A percentile compares a stretch with the other conserved stretches of the same genome.
Conservation (phyloP, 1,140 invertebrate species). For the Patella vulgata region DNA sequence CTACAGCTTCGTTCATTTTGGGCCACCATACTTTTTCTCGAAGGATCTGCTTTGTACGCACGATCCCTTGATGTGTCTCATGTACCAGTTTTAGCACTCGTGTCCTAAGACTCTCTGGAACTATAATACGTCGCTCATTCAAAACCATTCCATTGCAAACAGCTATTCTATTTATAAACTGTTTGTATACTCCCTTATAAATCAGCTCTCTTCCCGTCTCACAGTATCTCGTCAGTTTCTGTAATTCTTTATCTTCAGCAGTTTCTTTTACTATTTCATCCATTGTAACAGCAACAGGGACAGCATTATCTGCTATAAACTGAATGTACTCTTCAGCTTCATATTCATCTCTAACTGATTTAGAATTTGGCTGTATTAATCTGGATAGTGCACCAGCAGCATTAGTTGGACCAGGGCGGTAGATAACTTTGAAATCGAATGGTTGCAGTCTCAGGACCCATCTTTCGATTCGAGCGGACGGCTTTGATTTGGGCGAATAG, state of each 20-base stretch:
- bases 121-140: too few species aligned
- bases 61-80: too few species aligned
- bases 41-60: too few species aligned
- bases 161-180: too few species aligned
- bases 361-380: conserved; percentile 9
- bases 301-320: conserved; percentile 10
- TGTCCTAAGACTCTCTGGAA: too few species aligned
- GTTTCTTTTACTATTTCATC: conserved; percentile 17
- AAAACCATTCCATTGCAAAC: too few species aligned
- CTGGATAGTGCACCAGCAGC: conserved; percentile 13
- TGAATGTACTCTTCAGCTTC: conserved; percentile 21
- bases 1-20: too few species aligned
- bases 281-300: conserved; percentile 16
- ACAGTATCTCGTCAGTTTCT: background rate
- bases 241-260: conserved; percentile 1
- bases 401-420: background rate
- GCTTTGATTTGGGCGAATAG: background rate
- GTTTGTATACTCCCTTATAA: too few species aligned
- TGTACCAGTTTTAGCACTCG: too few species aligned
- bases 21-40: too few species aligned
- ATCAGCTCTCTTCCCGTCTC: too few species aligned
- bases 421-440: background rate
- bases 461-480: background rate
- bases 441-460: conserved; percentile 2
- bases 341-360: background rate